These are phyloP conservation scores for Eristalinus aeneus DNA, from an alignment of 2,888 invertebrate species.

Conservation along the genomic window DNA sequence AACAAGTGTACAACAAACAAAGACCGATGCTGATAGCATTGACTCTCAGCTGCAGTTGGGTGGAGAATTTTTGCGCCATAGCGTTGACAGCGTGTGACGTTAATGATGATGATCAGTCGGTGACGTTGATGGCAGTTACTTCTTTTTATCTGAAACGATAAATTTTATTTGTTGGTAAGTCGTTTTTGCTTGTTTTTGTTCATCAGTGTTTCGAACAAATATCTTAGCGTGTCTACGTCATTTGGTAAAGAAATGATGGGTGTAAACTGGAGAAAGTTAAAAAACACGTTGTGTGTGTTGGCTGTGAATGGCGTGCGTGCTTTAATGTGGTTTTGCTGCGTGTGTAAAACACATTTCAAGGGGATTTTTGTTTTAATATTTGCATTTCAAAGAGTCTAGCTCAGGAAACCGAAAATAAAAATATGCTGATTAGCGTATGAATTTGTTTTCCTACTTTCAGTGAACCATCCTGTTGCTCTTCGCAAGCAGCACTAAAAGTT, in stretches of 20 bases:
- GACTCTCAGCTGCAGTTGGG: conserved; percentile 12
- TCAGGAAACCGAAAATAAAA: background rate
- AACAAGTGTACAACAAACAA: conserved; percentile 46
- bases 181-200: background rate
- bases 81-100: background rate
- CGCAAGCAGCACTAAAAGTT: background rate
- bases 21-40: conserved; percentile 45
- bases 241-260: background rate
- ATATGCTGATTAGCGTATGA: background rate
- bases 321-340: conserved; percentile 16
- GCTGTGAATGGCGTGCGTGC: conserved; percentile 40
- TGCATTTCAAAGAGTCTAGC: conserved; percentile 10
- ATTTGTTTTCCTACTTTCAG: background rate
- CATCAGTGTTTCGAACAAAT: background rate
- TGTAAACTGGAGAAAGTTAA: conserved; percentile 41
- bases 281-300: background rate
- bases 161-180: background rate
- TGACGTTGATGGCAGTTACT: background rate
- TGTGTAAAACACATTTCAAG: conserved; percentile 27
- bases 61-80: conserved; percentile 41
- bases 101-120: conserved; percentile 14
- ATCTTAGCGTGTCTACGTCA: background rate
- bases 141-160: conserved; percentile 33
- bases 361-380: conserved; percentile 5
- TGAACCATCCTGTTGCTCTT: background rate